Conservation (phyloP, 2,888 invertebrate species). For the Drosophila merina region DNA sequence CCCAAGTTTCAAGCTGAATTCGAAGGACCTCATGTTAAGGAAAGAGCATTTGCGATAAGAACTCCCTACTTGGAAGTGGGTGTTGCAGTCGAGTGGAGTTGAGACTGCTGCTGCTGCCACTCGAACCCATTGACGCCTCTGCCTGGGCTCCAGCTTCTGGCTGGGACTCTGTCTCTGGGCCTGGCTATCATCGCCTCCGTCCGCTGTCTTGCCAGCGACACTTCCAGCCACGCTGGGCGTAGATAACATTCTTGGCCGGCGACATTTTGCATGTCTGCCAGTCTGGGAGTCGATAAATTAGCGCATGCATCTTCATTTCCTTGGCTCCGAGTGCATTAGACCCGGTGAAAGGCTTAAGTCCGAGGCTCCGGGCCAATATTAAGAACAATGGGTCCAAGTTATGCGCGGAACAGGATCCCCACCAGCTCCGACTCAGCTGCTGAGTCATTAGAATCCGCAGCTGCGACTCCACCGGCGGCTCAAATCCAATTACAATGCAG, state of each 20-base stretch:
- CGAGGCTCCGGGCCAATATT: constrained; percentile 15
- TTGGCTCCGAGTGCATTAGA: constrained; percentile 42
- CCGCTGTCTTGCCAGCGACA: constrained; percentile 43
- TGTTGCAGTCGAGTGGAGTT: constrained; percentile 24
- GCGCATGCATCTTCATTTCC: constrained; percentile 66
- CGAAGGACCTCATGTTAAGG: background rate
- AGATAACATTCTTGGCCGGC: constrained; percentile 48
- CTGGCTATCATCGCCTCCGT: constrained; percentile 34
- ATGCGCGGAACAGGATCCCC: constrained; percentile 10
- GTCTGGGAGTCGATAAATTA: constrained; percentile 54
- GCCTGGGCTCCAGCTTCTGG: constrained; percentile 30
- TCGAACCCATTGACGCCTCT: constrained; percentile 52
- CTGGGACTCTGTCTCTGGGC: constrained; percentile 2
- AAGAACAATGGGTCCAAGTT: constrained; percentile 44
- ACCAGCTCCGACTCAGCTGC: constrained; percentile 37
- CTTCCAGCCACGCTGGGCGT: constrained; percentile 47
- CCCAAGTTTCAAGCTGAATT: background rate
- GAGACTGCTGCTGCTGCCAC: constrained; percentile 23
- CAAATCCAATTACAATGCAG: constrained; percentile 73
- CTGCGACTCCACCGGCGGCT: constrained; percentile 68
- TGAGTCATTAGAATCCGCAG: constrained; percentile 78
- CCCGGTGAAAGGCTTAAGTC: constrained; percentile 42
- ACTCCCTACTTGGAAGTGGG: constrained; percentile 39
- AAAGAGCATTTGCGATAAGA: constrained; percentile 34
- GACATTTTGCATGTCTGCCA: constrained; percentile 54